phyloP scores from a whole-genome alignment of 2,797 vertebrate genomes.

The Myripristis murdjan region DNA sequence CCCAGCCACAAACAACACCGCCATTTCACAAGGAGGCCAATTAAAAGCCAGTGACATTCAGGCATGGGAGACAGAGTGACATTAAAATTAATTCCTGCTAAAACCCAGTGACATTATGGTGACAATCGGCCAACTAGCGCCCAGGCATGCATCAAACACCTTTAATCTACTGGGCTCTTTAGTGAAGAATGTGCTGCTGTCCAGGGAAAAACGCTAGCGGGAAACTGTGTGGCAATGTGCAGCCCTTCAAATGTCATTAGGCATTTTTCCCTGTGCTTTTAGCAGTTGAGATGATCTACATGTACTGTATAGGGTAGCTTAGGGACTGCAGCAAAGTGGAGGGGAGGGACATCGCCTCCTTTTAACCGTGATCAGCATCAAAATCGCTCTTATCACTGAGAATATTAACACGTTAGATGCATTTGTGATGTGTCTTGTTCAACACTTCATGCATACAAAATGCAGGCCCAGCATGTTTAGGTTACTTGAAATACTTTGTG shows the following conservation, averaged over 20 bases:
- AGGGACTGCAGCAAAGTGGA: constrained; percentile 37
- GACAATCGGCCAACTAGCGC: constrained; percentile 43
- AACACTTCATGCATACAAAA: constrained; percentile 36
- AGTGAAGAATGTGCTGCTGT: constrained; percentile 27
- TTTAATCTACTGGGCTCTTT: constrained; percentile 45
- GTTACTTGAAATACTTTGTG: constrained; percentile 21
- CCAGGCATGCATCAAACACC: constrained; percentile 46
- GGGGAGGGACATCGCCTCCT: constrained; percentile 25
- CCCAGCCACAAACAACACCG: constrained; percentile 66
- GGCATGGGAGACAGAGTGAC: constrained; percentile 78
- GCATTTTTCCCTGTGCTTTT: constrained; percentile 58
- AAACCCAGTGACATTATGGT: constrained; percentile 83
- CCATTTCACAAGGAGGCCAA: constrained; percentile 77
- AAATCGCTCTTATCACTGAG: constrained; percentile 49
- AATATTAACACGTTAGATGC: constrained; percentile 61
- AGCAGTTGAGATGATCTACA: constrained; percentile 59
- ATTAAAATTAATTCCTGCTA: constrained; percentile 83
- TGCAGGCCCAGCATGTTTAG: constrained; percentile 4
- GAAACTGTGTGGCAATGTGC: constrained; percentile 28
- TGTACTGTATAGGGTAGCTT: constrained; percentile 55
- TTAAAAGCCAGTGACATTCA: constrained; percentile 86
- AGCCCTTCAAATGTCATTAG: constrained; percentile 80
- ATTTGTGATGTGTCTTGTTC: constrained; percentile 39
- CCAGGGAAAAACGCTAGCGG: constrained; percentile 43
- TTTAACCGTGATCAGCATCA: constrained; percentile 62